A percentile compares a stretch with the other conserved stretches of the same genome.
phyloP scores from a whole-genome alignment of 1,140 invertebrate species.

The Pomacea maculata region DNA sequence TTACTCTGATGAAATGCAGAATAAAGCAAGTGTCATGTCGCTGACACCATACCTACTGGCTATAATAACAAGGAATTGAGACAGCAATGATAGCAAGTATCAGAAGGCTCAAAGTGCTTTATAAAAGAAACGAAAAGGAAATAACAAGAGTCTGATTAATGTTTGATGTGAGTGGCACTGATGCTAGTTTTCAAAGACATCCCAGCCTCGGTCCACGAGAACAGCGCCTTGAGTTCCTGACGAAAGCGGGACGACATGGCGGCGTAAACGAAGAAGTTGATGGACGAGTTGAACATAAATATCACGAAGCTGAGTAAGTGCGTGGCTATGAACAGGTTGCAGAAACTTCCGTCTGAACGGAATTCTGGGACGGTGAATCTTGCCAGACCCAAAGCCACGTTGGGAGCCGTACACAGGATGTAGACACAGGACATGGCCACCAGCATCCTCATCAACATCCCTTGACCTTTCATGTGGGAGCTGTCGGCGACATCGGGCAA shows the following conservation, averaged over 20 bases:
- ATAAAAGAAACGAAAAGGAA: too few relatives aligned
- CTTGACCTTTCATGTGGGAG: neutral
- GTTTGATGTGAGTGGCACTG: too few relatives aligned
- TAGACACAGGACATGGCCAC: constrained; percentile 18
- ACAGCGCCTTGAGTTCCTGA: neutral
- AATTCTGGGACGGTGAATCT: neutral
- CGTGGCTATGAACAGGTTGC: constrained; percentile 6
- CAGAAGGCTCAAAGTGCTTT: too few relatives aligned
- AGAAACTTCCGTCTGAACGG: neutral
- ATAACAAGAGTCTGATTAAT: too few relatives aligned
- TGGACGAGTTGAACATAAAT: constrained; percentile 15
- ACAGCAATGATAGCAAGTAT: too few relatives aligned
- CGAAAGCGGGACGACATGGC: constrained; percentile 8
- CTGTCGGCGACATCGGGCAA: too few relatives aligned
- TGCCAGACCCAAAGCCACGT: constrained; percentile 16
- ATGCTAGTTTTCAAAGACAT: too few relatives aligned
- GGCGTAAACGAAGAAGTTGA: constrained; percentile 19
- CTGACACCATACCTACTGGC: too few relatives aligned
- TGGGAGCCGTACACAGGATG: constrained; percentile 13
- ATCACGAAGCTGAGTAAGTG: neutral
- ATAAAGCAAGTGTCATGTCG: too few relatives aligned
- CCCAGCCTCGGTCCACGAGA: too few relatives aligned
- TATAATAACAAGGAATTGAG: too few relatives aligned
- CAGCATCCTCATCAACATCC: constrained; percentile 14
- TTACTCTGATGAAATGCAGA: too few relatives aligned